Base-by-base conservation (phyloP, 1,140 invertebrate species). In the Cataglyphis hispanica region DNA sequence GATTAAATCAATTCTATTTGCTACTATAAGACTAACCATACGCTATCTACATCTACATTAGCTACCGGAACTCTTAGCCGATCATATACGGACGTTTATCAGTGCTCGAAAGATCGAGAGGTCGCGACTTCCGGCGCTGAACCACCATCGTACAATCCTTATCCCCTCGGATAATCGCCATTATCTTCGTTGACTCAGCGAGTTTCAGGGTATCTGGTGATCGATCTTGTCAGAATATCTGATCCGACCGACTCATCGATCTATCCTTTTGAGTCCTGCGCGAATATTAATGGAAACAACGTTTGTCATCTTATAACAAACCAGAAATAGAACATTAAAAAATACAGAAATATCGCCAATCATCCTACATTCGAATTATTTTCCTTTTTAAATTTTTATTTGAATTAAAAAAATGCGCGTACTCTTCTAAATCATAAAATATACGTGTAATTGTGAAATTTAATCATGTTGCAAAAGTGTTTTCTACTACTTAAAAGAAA, bases 101-200 rank as follows among this genome's bases (percentile, higher is more conserved):
- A 53, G 74, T 31, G 61, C 60, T 86, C 77, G 81, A 88, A 80
- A 85, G 72, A 86, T 40, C 75, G 77, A 50, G 64, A 72, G 83
- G 56, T 84, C 77, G 53, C 67, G 84, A 91, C 90, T 91, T 91
- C 90, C 90, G 90, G 89, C 85, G 61, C 86, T 89, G 43, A 74
- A 72, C 46, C 46, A 50, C 11, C 31, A 22, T 67, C 60, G 31
- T 66, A 46, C 27, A 64, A 56, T 50, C 37, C 60, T 83, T 31
- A 75, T 84, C 84, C 56, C 50, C 56, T 58, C 66, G 50, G 60
- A 22, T 83, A 90, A 89, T 81, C 84, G 77, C 87, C 81, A 91
- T 91, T 91, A 91, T 91, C 80, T 85, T 80, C 13, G 86, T 91
- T 91, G 90, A 91, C 90, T 91, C 88, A 88, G 88, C 90, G 78